These are phyloP conservation scores for Trissonchulus latispiculum DNA, from an alignment of 2,888 invertebrate species.

Conservation along the genomic window DNA sequence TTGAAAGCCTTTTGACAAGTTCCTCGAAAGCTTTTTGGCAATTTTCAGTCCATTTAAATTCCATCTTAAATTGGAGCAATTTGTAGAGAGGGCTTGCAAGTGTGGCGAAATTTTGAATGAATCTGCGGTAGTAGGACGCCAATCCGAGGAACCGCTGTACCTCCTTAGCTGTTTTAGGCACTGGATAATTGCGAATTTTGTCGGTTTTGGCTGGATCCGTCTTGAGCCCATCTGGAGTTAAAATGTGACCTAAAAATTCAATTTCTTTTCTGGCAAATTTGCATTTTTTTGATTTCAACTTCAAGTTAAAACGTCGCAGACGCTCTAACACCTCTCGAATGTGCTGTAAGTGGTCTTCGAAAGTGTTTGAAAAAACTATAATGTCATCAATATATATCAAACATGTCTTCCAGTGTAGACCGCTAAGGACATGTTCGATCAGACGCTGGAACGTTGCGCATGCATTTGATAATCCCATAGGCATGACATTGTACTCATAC, in stretches of 20 bases:
- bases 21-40: background rate
- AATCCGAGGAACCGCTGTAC: background rate
- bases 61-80: too few species aligned
- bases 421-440: constrained; percentile 7
- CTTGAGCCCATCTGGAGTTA: background rate
- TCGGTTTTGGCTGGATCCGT: background rate
- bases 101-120: background rate
- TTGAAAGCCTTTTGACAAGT: background rate
- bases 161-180: background rate
- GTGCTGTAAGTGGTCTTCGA: constrained; percentile 7
- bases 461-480: constrained; percentile 26
- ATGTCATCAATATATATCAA: constrained; percentile 17
- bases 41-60: constrained; percentile 1
- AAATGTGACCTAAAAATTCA: constrained; percentile 1
- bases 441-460: constrained; percentile 28
- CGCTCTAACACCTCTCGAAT: background rate
- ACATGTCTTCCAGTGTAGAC: constrained; percentile 1
- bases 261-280: background rate
- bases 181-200: background rate
- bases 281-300: constrained; percentile 2
- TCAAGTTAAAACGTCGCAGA: background rate
- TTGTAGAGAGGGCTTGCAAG: background rate
- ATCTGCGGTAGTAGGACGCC: background rate
- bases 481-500: constrained; percentile 27
- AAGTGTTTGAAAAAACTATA: background rate